A percentile compares a stretch with the other conserved stretches of the same genome.
Evolutionary conservation across 2,888 invertebrate genomes (phyloP).

Genomic region (Diplolepis rosae): DNA sequence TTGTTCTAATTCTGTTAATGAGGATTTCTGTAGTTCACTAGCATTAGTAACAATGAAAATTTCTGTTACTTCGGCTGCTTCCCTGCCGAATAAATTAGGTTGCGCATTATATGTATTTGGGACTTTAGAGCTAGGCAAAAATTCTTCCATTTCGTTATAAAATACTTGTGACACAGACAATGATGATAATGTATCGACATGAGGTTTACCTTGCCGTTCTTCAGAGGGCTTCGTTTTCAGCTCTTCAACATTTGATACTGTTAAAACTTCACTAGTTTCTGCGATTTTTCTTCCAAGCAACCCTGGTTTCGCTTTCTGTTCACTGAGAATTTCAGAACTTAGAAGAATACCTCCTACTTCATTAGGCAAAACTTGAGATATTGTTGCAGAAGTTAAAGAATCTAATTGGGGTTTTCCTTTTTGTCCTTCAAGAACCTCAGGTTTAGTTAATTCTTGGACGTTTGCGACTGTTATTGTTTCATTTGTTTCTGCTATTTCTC

Average conservation of each 20-base stretch:
- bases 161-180: constrained; percentile 53
- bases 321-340: constrained; percentile 42
- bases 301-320: constrained; percentile 57
- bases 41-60: constrained; percentile 57
- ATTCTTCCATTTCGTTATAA: constrained; percentile 54
- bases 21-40: constrained; percentile 45
- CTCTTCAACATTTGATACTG: constrained; percentile 60
- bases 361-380: constrained; percentile 50
- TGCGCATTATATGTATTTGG: constrained; percentile 68
- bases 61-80: constrained; percentile 62
- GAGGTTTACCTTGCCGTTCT: constrained; percentile 46
- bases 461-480: constrained; percentile 57
- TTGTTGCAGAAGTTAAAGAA: constrained; percentile 51
- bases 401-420: constrained; percentile 47
- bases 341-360: constrained; percentile 50
- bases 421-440: constrained; percentile 44
- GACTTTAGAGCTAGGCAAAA: constrained; percentile 45
- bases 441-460: constrained; percentile 48
- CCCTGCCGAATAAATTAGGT: constrained; percentile 63
- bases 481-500: constrained; percentile 70
- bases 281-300: constrained; percentile 67
- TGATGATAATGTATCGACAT: constrained; percentile 54
- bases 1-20: constrained; percentile 47
- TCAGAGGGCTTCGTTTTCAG: constrained; percentile 46
- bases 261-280: constrained; percentile 62